These are phyloP conservation scores for Drosophila barbarae DNA, from an alignment of 2,888 invertebrate species.

Conservation along the genomic window DNA sequence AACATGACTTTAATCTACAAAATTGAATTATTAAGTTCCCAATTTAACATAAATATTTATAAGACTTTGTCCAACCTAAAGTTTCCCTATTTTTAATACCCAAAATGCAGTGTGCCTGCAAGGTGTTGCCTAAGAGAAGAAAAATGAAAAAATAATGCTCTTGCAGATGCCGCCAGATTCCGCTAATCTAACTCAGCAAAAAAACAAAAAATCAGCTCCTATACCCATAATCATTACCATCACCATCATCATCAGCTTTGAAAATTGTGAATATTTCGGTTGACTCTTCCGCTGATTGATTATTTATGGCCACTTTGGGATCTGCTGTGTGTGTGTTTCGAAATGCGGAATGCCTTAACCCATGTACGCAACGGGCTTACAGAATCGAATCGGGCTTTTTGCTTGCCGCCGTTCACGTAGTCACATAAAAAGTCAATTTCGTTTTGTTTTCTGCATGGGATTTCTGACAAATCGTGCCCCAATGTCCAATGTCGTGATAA, in stretches of 20 bases:
- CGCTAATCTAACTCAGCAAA: conserved; percentile 21
- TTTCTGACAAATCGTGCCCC: conserved; percentile 69
- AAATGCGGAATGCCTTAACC: conserved; percentile 35
- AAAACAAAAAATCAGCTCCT: conserved; percentile 14
- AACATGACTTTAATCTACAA: not conserved
- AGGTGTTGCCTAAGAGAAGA: conserved; percentile 8
- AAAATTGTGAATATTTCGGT: conserved; percentile 32
- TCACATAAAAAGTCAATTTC: conserved; percentile 71
- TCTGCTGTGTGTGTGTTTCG: conserved; percentile 17
- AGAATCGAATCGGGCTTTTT: conserved; percentile 21
- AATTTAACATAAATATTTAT: not conserved
- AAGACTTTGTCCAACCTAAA: not conserved
- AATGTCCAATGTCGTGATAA: conserved; percentile 57
- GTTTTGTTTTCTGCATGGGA: conserved; percentile 41
- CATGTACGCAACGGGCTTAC: conserved; percentile 33
- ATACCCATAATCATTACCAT: conserved; percentile 17
- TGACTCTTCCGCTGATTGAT: conserved; percentile 41
- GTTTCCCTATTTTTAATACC: not conserved
- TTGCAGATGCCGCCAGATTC: conserved; percentile 29
- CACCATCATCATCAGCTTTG: conserved; percentile 26
- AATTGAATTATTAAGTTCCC: not conserved
- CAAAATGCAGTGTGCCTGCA: conserved; percentile 2
- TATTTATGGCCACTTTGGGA: conserved; percentile 38
- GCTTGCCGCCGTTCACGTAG: conserved; percentile 57
- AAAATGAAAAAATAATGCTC: conserved; percentile 13